These are phyloP conservation scores for Helicolenus hilgendorfi DNA, from an alignment of 2,797 vertebrate species.

Conservation along the genomic window DNA sequence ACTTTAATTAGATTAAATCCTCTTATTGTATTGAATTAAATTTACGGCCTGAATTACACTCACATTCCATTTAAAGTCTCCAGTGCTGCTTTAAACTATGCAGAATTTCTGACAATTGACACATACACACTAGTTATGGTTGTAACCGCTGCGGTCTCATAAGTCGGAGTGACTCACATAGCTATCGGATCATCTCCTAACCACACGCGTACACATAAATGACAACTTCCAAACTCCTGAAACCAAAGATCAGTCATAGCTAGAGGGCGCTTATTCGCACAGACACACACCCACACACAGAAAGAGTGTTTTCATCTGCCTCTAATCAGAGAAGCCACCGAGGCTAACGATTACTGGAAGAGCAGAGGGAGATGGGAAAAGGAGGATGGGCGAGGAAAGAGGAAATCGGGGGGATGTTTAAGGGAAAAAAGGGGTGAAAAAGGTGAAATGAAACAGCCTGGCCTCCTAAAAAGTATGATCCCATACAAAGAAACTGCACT, in stretches of 20 bases:
- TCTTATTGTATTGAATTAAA: constrained; percentile 55
- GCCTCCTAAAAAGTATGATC: background rate
- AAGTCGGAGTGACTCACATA: constrained; percentile 75
- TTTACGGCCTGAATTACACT: constrained; percentile 58
- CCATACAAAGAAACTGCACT: background rate
- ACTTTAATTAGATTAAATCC: constrained; percentile 67
- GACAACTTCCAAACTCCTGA: constrained; percentile 66
- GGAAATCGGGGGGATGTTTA: background rate
- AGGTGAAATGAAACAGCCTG: constrained; percentile 18
- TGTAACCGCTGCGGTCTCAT: constrained; percentile 70
- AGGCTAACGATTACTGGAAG: constrained; percentile 78
- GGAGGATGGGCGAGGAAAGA: background rate
- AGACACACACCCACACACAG: constrained; percentile 16
- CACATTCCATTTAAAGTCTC: constrained; percentile 51
- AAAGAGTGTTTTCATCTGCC: constrained; percentile 70
- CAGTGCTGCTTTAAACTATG: constrained; percentile 40
- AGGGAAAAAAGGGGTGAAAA: constrained; percentile 5
- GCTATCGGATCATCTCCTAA: constrained; percentile 74
- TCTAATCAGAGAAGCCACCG: constrained; percentile 77
- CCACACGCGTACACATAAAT: constrained; percentile 66
- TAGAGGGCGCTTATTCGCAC: constrained; percentile 18
- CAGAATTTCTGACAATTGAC: constrained; percentile 29
- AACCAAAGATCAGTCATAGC: constrained; percentile 71
- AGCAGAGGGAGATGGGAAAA: background rate
- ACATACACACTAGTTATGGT: constrained; percentile 62